Evolutionary conservation across 1,140 invertebrate genomes (phyloP), one percentile per base, ranked within the genome.

Genomic region (Penaeus indicus): DNA sequence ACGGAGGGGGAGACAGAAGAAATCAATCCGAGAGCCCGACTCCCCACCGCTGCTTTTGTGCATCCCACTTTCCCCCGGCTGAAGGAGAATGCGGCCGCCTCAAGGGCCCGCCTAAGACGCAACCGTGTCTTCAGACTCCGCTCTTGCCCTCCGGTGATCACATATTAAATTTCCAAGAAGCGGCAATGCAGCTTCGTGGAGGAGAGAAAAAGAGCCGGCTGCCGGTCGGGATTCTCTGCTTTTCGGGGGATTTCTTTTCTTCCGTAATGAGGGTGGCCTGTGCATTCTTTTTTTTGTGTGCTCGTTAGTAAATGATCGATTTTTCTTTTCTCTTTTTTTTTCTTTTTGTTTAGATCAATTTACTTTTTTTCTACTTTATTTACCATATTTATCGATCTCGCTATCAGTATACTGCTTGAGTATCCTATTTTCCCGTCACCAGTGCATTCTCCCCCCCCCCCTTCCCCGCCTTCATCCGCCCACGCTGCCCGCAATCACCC

Each of bases 61-160:
- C 80, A 75, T 67, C 62, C 67, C 27, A 72, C 86, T 77, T 83
- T 80, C 86, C 81, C 79, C 19, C 18, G 63, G 64, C 32, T 83
- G 79, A 83, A 81, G 85, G 85, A 88, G 86, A 22, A 69, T 75
- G 72, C 72, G 38, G 22, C 38, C 75, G 27, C 78, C 85, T 67
- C 83, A 79, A 83, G 83, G 86, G 67, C 64, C n/a, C 80, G 16
- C 67, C 80, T 60, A 88, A 88, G 86, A 88, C 86, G 86, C 79
- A 38, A 75, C 42, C 72, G 72, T 75, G 27, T 75, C 62, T 47
- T 38, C 61, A 19, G 81, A 21, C 64, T 69, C 54, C 54, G 54
- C 54, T 54, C 54, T 54, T 54, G 54, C 54, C 54, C 54, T 54
- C 54, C 54, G 54, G 54, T 54, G 54, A 54, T 54, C 54, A 54